Evolutionary conservation across 2,797 vertebrate species (phyloP).

Genomic region (Loriculus beryllinus): DNA sequence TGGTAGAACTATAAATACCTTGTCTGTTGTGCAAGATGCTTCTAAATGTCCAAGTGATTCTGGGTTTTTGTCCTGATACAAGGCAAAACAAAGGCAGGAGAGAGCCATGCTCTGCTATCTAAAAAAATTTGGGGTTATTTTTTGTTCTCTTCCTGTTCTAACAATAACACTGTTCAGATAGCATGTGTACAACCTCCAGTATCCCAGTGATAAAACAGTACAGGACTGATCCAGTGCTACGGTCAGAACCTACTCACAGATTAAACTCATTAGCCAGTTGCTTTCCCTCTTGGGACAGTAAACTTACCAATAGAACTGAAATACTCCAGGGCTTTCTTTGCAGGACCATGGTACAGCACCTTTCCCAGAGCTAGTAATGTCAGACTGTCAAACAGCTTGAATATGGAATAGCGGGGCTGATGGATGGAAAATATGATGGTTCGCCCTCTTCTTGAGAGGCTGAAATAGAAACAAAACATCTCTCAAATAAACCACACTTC

Average conservation of each 20-base stretch:
- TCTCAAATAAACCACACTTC: not conserved
- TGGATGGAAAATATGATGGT: conserved; percentile 61
- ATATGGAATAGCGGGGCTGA: conserved; percentile 59
- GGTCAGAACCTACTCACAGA: not conserved
- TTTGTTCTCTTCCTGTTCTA: not conserved
- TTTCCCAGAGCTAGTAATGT: conserved; percentile 50
- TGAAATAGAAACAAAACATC: conserved; percentile 21
- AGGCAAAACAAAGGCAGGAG: not conserved
- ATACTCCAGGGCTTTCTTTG: conserved; percentile 13
- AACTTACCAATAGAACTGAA: conserved; percentile 58
- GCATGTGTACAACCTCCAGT: not conserved
- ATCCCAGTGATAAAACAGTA: not conserved
- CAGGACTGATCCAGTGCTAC: not conserved
- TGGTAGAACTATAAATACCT: not conserved
- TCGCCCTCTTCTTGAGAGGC: conserved; percentile 59
- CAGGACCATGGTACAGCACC: conserved; percentile 52
- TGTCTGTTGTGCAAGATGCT: not conserved
- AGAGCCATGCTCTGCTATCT: not conserved
- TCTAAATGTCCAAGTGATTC: not conserved
- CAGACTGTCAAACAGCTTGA: conserved; percentile 60
- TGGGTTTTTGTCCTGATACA: not conserved
- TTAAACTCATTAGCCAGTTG: not conserved
- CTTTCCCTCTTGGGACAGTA: not conserved
- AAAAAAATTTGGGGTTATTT: not conserved
- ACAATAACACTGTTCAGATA: not conserved